Percentiles rank a stretch among this genome's conserved stretches.
Evolutionary conservation across 2,797 vertebrate genomes (phyloP).

Genomic region (Hydrocynus forskahlii): DNA sequence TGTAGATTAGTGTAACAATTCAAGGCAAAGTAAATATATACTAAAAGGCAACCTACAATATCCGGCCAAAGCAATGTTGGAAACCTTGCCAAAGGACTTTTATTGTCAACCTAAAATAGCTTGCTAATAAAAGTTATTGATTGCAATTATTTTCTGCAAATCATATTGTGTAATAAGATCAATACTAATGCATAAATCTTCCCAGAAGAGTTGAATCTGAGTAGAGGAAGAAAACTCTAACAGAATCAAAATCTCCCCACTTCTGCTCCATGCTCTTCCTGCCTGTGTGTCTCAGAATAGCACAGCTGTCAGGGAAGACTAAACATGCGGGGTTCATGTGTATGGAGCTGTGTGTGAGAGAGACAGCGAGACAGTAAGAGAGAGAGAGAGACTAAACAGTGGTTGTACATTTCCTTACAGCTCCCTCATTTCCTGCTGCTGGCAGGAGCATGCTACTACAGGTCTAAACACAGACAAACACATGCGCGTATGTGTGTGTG

Average conservation of each 20-base stretch:
- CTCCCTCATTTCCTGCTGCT: slow-evolving; percentile 57
- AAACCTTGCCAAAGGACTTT: too few relatives aligned
- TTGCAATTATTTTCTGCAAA: too few relatives aligned
- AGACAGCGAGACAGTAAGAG: neutral
- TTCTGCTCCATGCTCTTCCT: slow-evolving; percentile 44
- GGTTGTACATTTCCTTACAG: slow-evolving; percentile 56
- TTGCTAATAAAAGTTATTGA: too few relatives aligned
- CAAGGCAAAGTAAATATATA: too few relatives aligned
- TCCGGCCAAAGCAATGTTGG: too few relatives aligned
- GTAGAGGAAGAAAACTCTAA: neutral
- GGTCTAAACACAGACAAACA: slow-evolving; percentile 24
- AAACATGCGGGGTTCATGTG: slow-evolving; percentile 38
- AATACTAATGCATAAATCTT: too few relatives aligned
- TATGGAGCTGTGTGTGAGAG: slow-evolving; percentile 12
- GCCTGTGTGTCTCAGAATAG: slow-evolving; percentile 50
- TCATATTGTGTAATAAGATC: too few relatives aligned
- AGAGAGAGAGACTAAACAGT: slow-evolving; percentile 52
- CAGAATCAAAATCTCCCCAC: slow-evolving; percentile 8
- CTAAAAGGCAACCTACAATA: too few relatives aligned
- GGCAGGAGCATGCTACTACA: too few relatives aligned
- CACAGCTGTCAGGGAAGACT: slow-evolving; percentile 54
- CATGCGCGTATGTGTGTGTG: too few relatives aligned
- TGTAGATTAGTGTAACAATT: too few relatives aligned
- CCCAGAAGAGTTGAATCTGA: neutral
- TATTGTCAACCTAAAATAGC: too few relatives aligned